Percentiles rank a stretch among this genome's conserved stretches.
Conservation (phyloP, 2,888 invertebrate genomes). For the Clepsis dumicolana region DNA sequence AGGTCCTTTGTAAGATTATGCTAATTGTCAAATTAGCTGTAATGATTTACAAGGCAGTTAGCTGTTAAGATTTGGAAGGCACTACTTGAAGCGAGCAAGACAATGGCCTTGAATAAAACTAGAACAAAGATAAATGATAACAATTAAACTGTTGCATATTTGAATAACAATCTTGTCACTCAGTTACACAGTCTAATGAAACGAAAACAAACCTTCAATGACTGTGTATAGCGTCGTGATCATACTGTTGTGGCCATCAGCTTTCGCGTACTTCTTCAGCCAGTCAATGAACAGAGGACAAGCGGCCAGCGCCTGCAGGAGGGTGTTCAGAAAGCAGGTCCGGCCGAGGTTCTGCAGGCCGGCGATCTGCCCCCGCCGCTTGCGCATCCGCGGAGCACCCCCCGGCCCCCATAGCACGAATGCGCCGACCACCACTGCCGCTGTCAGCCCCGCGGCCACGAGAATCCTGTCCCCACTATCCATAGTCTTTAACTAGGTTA, state of each 20-base stretch:
- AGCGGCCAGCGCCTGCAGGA: slow-evolving; percentile 95
- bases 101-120: slow-evolving; percentile 6
- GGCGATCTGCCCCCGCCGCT: slow-evolving; percentile 90
- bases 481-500: slow-evolving; percentile 72
- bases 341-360: slow-evolving; percentile 96
- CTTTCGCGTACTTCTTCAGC: slow-evolving; percentile 89
- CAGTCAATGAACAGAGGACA: slow-evolving; percentile 94
- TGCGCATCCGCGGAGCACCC: slow-evolving; percentile 86
- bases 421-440: slow-evolving; percentile 93
- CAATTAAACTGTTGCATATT: slow-evolving; percentile 6
- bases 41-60: not conserved
- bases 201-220: slow-evolving; percentile 87
- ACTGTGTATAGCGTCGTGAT: slow-evolving; percentile 91
- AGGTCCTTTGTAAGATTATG: not conserved
- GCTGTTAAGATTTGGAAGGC: not conserved
- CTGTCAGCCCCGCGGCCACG: slow-evolving; percentile 92
- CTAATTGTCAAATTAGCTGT: not conserved
- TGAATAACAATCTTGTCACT: not conserved
- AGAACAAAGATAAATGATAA: slow-evolving; percentile 5
- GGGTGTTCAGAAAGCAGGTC: slow-evolving; percentile 96
- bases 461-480: slow-evolving; percentile 91
- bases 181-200: not conserved
- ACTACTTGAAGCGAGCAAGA: not conserved
- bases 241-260: slow-evolving; percentile 89
- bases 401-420: slow-evolving; percentile 94